Base-by-base conservation (phyloP, 2,888 invertebrate genomes). In the Autographa pulchrina region DNA sequence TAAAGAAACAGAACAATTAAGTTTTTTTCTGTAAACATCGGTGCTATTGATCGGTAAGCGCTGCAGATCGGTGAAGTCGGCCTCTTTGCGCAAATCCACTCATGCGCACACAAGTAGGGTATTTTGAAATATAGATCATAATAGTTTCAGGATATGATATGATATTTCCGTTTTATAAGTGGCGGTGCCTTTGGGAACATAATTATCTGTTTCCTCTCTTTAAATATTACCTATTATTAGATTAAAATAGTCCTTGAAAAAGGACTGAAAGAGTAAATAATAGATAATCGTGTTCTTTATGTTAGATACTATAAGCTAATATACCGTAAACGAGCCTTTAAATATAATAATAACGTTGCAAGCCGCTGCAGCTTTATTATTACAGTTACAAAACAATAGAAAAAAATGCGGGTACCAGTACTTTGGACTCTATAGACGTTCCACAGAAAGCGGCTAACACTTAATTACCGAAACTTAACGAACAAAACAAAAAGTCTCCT, bases 151-250 rank as follows among this genome's bases (percentile, higher is more conserved):
- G 91, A 92, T 94, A 93, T 93, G 91, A 93, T 94, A 93, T 88
- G 91, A 84, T 91, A 92, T 91, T 93, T 95, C 95, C 95, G 95
- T 92, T 94, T 86, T 79, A 81, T 84, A 88, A 86, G 86, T 88
- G 88, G 85, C 91, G 91, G 92, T 85, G 77, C 82, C 87, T 90
- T 92, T 89, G 78, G 64, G 76, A 68, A 74, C 69, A 78, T 90
- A 88, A 91, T 89, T 82, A 85, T 83, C 78, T 88, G 89, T 86
- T 94, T 94, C 93, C 94, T 92, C 77, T 86, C 13, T 67, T 56
- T 32, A 62, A 62, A 59, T 70, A 81, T 81, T 68, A 61, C 62
- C 54, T 64, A 52, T 69, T 60, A 63, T 71, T 56, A 59, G 18
- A 68, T 69, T 48, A 58, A 16, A 67, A 61, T 43, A 66, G 11